Evolutionary conservation across 2,797 vertebrate genomes (phyloP).

Genomic region (Enoplosus armatus): DNA sequence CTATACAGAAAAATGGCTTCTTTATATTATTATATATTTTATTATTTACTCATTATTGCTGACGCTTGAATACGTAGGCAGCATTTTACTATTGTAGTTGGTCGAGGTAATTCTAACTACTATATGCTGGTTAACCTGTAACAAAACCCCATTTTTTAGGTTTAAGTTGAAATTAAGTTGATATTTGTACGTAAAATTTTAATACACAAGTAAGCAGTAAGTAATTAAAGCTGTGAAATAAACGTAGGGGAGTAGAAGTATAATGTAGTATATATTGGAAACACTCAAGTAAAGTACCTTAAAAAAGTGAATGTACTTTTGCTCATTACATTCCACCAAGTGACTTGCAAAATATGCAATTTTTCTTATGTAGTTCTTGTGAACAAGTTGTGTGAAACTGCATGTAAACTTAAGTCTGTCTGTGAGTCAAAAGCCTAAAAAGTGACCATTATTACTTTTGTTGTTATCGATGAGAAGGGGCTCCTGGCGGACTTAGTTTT

Average conservation of each 20-base stretch:
- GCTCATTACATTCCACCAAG: not conserved
- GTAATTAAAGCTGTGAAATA: not conserved
- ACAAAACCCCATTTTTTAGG: not conserved
- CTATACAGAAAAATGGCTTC: not conserved
- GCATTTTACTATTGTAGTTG: not conserved
- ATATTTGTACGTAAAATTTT: not conserved
- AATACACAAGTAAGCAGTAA: too few relatives aligned
- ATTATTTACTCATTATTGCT: not conserved
- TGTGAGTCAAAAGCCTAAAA: slow-evolving; percentile 36
- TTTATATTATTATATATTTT: not conserved
- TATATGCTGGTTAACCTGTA: not conserved
- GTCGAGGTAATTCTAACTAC: not conserved
- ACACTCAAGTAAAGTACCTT: not conserved
- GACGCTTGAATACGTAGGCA: not conserved
- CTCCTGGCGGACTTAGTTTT: slow-evolving; percentile 40
- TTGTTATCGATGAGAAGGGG: slow-evolving; percentile 34
- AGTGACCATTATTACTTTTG: slow-evolving; percentile 12
- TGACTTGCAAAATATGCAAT: not conserved
- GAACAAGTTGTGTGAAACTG: slow-evolving; percentile 8
- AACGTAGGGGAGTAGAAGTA: not conserved
- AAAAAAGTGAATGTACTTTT: not conserved
- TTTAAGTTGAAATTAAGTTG: not conserved
- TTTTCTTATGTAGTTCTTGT: not conserved
- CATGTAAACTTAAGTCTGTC: not conserved
- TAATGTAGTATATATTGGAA: not conserved